Evolutionary conservation across 2,797 vertebrate species (phyloP).

Genomic region (Galago senegalensis): DNA sequence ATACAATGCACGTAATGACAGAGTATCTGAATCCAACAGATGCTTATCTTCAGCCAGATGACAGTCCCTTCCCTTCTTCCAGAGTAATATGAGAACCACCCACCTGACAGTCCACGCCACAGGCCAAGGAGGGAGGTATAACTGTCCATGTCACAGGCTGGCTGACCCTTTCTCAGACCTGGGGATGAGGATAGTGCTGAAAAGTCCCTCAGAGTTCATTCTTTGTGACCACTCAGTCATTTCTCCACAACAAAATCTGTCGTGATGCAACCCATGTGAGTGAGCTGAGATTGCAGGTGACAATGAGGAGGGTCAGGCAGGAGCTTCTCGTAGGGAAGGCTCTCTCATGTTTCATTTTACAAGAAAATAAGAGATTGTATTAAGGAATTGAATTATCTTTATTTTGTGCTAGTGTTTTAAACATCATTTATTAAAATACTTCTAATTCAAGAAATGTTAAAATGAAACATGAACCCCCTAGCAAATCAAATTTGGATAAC

Average conservation of each 20-base stretch:
- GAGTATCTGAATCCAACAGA: not conserved
- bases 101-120: not conserved
- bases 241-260: not conserved
- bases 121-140: too few species aligned
- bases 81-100: not conserved
- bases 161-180: accelerated
- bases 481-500: slow-evolving; percentile 2
- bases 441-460: not conserved
- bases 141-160: not conserved
- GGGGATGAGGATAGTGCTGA: not conserved
- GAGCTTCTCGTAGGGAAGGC: not conserved
- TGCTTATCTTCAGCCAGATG: not conserved
- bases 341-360: not conserved
- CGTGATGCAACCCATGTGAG: accelerated
- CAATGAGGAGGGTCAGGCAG: too few species aligned
- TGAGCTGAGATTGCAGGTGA: not conserved
- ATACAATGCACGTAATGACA: not conserved
- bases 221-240: not conserved
- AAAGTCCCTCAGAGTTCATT: not conserved
- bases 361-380: not conserved
- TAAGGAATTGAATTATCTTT: slow-evolving; percentile 9
- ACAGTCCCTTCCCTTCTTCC: not conserved
- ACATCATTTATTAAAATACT: slow-evolving; percentile 1
- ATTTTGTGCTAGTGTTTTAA: not conserved
- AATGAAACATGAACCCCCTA: not conserved